phyloP scores from a whole-genome alignment of 2,797 vertebrate genomes.

The Takifugu rubripes region DNA sequence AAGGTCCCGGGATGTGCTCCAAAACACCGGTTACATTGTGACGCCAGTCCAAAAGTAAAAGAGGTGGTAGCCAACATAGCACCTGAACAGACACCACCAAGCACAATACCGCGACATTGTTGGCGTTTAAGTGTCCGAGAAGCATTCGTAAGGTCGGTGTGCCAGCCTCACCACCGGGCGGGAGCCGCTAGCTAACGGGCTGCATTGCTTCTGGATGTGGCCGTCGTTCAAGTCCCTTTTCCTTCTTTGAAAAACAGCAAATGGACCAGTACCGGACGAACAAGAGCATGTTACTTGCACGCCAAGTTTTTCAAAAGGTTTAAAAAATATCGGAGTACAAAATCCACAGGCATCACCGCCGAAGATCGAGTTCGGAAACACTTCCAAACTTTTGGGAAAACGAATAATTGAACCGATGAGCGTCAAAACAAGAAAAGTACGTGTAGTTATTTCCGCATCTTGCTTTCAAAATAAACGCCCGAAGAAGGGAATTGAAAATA shows the following conservation, averaged over 20 bases:
- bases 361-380: constrained; percentile 14
- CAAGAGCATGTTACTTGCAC: background rate
- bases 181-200: constrained; percentile 51
- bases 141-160: constrained; percentile 48
- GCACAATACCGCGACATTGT: constrained; percentile 30
- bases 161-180: constrained; percentile 30
- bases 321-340: background rate
- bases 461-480: constrained; percentile 34
- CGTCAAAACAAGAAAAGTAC: accelerated
- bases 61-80: constrained; percentile 12
- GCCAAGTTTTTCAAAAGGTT: background rate
- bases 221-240: constrained; percentile 8
- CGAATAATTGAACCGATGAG: background rate
- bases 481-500: background rate
- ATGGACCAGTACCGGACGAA: background rate
- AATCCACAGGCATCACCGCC: background rate
- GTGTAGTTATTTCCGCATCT: background rate
- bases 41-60: background rate
- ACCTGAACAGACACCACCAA: constrained; percentile 33
- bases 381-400: constrained; percentile 46
- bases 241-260: background rate
- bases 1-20: constrained; percentile 10
- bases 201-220: constrained; percentile 21
- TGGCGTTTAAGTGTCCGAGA: constrained; percentile 30
- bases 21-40: constrained; percentile 5